Conservation (phyloP, 2,113 vertebrate species). For the Amazona vittata region DNA sequence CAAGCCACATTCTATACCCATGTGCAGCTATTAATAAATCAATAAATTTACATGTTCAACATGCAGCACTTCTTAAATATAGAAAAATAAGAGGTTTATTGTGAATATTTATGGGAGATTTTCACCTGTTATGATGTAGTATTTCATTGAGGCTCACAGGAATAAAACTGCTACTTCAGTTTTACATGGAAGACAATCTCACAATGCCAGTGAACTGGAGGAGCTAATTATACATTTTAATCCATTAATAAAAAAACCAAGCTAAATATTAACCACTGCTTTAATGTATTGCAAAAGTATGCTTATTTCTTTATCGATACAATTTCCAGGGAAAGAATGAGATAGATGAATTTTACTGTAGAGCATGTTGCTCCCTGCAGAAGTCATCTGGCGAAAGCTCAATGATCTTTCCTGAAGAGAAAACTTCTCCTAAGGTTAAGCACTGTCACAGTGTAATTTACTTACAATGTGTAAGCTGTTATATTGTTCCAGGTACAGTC, state of each 20-base stretch:
- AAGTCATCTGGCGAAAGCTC: background rate
- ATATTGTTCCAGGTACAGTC: background rate
- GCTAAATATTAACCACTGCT: background rate
- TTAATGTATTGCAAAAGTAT: background rate
- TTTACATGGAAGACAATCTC: background rate
- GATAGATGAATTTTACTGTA: background rate
- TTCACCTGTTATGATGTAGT: background rate
- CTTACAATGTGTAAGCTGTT: background rate
- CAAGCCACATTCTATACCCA: background rate
- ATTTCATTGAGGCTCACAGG: background rate
- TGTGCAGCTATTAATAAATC: background rate
- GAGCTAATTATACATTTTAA: background rate
- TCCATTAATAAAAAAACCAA: background rate
- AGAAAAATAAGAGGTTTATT: background rate
- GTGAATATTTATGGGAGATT: background rate
- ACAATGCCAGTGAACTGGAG: background rate
- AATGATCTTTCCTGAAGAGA: background rate
- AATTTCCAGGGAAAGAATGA: background rate
- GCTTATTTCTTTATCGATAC: background rate
- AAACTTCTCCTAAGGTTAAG: background rate
- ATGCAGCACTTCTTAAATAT: background rate
- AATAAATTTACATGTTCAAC: background rate
- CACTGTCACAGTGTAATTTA: too few species aligned
- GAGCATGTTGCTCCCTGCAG: background rate
- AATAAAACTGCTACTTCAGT: background rate